Percentiles rank a stretch among this genome's conserved stretches.
Conservation (phyloP, 2,113 vertebrate species). For the Xenopus laevis region DNA sequence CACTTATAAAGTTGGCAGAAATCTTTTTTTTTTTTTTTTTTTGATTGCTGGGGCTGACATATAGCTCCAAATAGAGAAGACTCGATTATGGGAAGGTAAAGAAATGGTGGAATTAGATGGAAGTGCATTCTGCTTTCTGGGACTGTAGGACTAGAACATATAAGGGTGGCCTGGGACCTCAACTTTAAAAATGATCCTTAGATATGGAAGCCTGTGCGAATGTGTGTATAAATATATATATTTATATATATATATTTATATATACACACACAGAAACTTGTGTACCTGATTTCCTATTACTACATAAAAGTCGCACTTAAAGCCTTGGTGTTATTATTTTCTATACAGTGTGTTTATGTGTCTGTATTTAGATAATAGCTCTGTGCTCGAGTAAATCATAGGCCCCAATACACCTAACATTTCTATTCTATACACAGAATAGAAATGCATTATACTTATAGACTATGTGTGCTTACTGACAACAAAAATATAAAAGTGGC, state of each 20-base stretch:
- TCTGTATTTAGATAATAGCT: too few species aligned
- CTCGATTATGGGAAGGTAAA: slow-evolving; percentile 21
- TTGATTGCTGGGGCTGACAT: slow-evolving; percentile 57
- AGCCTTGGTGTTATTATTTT: too few species aligned
- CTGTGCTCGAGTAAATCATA: background rate
- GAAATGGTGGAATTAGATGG: background rate
- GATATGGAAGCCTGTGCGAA: background rate
- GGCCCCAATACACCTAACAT: background rate
- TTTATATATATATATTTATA: background rate
- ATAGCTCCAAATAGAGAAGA: slow-evolving; percentile 52
- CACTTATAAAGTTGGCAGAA: slow-evolving; percentile 89
- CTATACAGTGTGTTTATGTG: too few species aligned
- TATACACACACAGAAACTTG: too few species aligned
- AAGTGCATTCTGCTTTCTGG: background rate
- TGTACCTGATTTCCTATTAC: too few species aligned
- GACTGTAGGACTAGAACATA: background rate
- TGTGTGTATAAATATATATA: background rate
- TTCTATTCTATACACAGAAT: too few species aligned
- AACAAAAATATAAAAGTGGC: too few species aligned
- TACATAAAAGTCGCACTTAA: too few species aligned
- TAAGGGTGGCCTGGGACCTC: background rate
- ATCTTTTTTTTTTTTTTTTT: slow-evolving; percentile 47
- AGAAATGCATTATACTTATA: too few species aligned
- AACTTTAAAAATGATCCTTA: slow-evolving; percentile 32
- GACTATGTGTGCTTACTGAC: too few species aligned